Conservation (phyloP, 2,113 vertebrate species). For the Rhinoderma darwinii region DNA sequence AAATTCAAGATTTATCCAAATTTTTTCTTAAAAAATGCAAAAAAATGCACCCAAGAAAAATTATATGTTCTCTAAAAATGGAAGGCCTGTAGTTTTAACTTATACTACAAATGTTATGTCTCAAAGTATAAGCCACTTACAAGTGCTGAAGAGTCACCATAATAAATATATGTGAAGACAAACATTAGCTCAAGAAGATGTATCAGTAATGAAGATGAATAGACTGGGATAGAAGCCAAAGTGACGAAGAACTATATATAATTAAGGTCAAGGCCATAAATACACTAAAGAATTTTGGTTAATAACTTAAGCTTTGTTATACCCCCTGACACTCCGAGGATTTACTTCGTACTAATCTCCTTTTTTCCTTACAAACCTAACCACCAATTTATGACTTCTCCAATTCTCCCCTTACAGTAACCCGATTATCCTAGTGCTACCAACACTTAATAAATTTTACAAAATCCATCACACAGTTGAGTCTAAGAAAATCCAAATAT, state of each 20-base stretch:
- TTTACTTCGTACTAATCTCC: slow-evolving; percentile 1
- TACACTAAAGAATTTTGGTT: neutral
- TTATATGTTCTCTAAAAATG: neutral
- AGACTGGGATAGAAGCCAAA: slow-evolving; percentile 11
- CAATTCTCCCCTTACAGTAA: slow-evolving; percentile 6
- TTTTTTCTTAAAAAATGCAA: neutral
- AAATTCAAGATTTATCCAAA: too few relatives aligned
- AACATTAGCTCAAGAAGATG: slow-evolving; percentile 24
- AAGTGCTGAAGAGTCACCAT: neutral
- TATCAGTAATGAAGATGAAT: slow-evolving; percentile 29
- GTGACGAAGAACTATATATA: neutral
- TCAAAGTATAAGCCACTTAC: neutral
- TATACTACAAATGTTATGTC: neutral
- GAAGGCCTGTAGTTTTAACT: neutral
- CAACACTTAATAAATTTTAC: slow-evolving; percentile 48
- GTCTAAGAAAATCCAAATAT: slow-evolving; percentile 52
- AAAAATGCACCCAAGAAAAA: too few relatives aligned
- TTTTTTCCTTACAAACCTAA: slow-evolving; percentile 21
- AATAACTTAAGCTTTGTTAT: slow-evolving; percentile 7
- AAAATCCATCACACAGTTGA: slow-evolving; percentile 31
- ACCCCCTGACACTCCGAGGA: neutral
- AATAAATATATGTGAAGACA: neutral
- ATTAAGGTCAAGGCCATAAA: slow-evolving; percentile 26
- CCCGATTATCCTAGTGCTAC: slow-evolving; percentile 16
- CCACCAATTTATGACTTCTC: slow-evolving; percentile 21